Conservation (phyloP, 2,113 vertebrate species). For the Tursiops truncatus region DNA sequence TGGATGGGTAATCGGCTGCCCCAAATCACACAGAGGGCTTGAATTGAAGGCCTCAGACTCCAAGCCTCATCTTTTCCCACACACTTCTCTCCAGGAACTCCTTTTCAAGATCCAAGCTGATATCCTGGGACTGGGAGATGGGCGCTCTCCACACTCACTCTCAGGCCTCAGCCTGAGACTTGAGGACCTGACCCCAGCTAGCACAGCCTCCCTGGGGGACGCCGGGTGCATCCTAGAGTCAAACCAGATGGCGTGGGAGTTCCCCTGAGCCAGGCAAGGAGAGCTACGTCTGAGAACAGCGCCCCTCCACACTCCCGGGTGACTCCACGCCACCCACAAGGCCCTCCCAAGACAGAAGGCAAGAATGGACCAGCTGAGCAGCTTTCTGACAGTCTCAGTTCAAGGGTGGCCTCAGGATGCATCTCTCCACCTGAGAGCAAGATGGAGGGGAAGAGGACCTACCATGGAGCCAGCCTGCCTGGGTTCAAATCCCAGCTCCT, state of each 20-base stretch:
- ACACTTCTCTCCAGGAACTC: background rate
- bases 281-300: background rate
- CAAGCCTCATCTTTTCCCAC: background rate
- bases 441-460: background rate
- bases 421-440: background rate
- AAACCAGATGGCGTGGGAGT: background rate
- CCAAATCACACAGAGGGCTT: background rate
- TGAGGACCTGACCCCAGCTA: background rate
- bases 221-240: background rate
- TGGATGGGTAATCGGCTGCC: background rate
- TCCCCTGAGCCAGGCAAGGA: background rate
- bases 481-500: background rate
- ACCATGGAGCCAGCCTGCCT: background rate
- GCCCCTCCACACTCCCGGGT: background rate
- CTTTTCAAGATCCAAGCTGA: background rate
- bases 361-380: background rate
- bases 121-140: background rate
- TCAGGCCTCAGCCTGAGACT: background rate
- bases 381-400: background rate
- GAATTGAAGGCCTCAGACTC: background rate
- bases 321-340: background rate
- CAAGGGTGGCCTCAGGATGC: rapidly evolving
- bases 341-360: background rate
- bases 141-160: background rate
- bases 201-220: background rate